Base-by-base conservation (phyloP, 2,888 invertebrate genomes). In the Polydrusus pterygomalis region DNA sequence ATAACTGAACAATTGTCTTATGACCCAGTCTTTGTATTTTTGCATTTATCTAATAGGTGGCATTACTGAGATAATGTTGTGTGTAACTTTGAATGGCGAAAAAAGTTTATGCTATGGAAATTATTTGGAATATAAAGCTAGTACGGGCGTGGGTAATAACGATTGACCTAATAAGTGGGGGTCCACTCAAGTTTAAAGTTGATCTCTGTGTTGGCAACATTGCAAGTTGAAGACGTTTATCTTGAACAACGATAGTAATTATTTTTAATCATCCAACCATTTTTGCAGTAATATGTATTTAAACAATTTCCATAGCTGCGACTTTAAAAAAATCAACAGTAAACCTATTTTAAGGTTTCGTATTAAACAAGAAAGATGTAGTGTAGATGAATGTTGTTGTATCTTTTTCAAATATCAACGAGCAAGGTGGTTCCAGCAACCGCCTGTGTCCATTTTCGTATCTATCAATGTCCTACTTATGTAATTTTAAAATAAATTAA, bases 371-470 rank as follows among this genome's bases (percentile, higher is more conserved):
- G 56, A 17, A 51, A 63, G 60, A 60, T 79, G 82, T 86, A 85
- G 85, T 75, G 81, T 86, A 85, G 84, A 43, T 85, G 82, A 84
- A 85, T 86, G 86, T 86, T 84, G 84, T 84, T 84, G 84, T 84
- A 83, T 85, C 84, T 84, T 84, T 76, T 81, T 85, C 84, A 70
- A 85, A 80, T 81, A 81, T 81, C 82, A 82, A 81, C 82, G 82
- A 82, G 79, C 77, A 71, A 71, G 75, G 79, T 78, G 80, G 77
- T 51, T 77, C 20, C 18, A 3, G 74, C 30, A 30, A 77, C 77
- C 75, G 56, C 77, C 81, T 74, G 74, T 77, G 81, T 82, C 82
- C 81, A 81, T 81, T 80, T 80, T 80, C 74, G 69, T 78, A 47
- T 43, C 71, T 76, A 78, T 78, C 67, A 74, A 75, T 78, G 76